These are phyloP conservation scores for Himalopsyche anomala DNA, from an alignment of 2,888 invertebrate genomes.

Conservation along the genomic window DNA sequence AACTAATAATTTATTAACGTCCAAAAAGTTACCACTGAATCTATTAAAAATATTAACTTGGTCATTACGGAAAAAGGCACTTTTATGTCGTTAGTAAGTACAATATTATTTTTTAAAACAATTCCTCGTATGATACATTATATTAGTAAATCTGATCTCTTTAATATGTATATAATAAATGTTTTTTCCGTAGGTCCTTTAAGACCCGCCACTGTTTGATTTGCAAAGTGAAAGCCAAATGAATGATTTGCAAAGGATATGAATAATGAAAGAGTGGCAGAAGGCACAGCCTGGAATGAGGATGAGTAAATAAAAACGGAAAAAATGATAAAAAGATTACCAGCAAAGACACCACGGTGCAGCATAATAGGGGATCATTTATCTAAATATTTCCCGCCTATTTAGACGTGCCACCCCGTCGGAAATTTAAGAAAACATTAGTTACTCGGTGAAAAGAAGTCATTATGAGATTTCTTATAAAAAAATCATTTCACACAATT, in stretches of 20 bases:
- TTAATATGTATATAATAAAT: too few relatives aligned
- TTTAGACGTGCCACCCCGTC: conserved; percentile 56
- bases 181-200: too few relatives aligned
- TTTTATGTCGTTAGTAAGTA: too few relatives aligned
- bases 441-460: conserved; percentile 31
- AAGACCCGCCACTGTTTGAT: neutral
- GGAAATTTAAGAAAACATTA: conserved; percentile 47
- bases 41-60: too few relatives aligned
- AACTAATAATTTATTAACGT: too few relatives aligned
- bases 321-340: conserved; percentile 65
- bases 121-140: too few relatives aligned
- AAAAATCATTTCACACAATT: neutral
- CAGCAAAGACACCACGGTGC: conserved; percentile 64
- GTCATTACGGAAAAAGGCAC: too few relatives aligned
- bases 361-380: conserved; percentile 64
- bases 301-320: conserved; percentile 60
- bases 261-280: conserved; percentile 62
- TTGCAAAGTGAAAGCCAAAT: conserved; percentile 59
- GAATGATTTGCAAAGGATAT: conserved; percentile 64
- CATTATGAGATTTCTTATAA: neutral
- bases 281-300: conserved; percentile 50
- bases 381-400: conserved; percentile 65
- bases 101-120: too few relatives aligned
- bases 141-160: too few relatives aligned
- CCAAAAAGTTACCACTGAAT: too few relatives aligned